Percentiles rank a stretch among this genome's conserved stretches.
Conservation (phyloP, 2,113 vertebrate species). For the Pangasianodon hypophthalmus region DNA sequence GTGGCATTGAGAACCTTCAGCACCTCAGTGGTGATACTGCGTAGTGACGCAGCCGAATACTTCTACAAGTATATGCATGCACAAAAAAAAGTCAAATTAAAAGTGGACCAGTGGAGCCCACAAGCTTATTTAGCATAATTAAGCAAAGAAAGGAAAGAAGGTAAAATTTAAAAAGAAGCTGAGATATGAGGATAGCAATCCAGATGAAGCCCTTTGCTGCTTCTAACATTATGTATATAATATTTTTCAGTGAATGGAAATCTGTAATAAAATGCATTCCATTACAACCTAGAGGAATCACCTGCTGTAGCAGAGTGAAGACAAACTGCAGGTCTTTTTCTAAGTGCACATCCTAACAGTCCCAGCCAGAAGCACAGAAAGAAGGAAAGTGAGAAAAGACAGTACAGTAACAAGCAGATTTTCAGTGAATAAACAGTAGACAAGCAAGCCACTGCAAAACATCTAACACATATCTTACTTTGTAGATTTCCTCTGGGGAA, state of each 20-base stretch:
- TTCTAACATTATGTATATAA: neutral
- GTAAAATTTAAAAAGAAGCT: neutral
- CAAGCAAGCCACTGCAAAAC: neutral
- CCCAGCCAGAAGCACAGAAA: slow-evolving; percentile 37
- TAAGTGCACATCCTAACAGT: slow-evolving; percentile 57
- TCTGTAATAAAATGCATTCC: neutral
- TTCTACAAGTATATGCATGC: slow-evolving; percentile 67
- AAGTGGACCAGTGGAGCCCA: neutral
- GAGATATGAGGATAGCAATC: neutral
- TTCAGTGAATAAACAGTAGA: neutral
- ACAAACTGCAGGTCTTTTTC: slow-evolving; percentile 60
- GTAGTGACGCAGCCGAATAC: slow-evolving; percentile 90
- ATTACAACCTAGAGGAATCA: slow-evolving; percentile 45
- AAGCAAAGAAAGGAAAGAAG: neutral
- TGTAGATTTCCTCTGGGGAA: slow-evolving; percentile 66
- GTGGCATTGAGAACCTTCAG: slow-evolving; percentile 95
- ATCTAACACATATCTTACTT: slow-evolving; percentile 56
- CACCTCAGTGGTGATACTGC: slow-evolving; percentile 95
- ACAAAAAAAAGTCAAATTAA: neutral
- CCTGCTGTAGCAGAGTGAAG: slow-evolving; percentile 63
- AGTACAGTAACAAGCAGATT: slow-evolving; percentile 1
- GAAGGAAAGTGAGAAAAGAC: slow-evolving; percentile 33
- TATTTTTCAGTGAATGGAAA: neutral
- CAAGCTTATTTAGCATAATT: neutral
- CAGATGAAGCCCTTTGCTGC: neutral